These are phyloP conservation scores for Phenganax subtilis DNA, from an alignment of 92 coral and sea anemone species.

Conservation along the genomic window DNA sequence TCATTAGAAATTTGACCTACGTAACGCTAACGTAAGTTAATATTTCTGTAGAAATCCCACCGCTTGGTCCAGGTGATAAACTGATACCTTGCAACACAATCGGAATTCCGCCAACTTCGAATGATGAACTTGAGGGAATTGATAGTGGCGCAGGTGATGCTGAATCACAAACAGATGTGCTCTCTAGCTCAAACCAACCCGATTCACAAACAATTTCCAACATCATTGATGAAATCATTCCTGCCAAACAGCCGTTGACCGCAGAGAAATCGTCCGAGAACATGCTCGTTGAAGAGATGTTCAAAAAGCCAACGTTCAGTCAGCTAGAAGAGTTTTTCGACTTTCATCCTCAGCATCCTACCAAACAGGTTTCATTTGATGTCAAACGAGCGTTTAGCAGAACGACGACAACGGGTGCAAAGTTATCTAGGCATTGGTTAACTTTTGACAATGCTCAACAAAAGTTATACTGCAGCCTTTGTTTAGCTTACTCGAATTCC, in stretches of 20 bases:
- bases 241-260: background rate
- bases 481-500: constrained; percentile 2
- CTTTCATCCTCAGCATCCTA: constrained; percentile 17
- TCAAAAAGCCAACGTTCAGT: constrained; percentile 6
- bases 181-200: constrained; percentile 14
- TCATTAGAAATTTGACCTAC: too few species aligned
- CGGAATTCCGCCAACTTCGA: constrained; percentile 13
- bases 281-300: constrained; percentile 16
- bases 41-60: too few species aligned
- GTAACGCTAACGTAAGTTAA: too few species aligned
- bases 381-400: constrained; percentile 14
- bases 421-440: constrained; percentile 9
- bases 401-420: constrained; percentile 10
- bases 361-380: constrained; percentile 10
- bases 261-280: constrained; percentile 7
- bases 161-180: background rate
- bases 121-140: constrained; percentile 10
- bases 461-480: constrained; percentile 16
- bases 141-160: background rate
- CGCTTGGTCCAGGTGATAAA: too few species aligned
- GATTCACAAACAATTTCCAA: background rate
- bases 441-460: constrained; percentile 10
- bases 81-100: background rate
- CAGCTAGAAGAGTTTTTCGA: background rate
- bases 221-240: constrained; percentile 18